These are phyloP conservation scores for Frankliniella intonsa DNA, from an alignment of 2,888 invertebrate genomes.

Conservation along the genomic window DNA sequence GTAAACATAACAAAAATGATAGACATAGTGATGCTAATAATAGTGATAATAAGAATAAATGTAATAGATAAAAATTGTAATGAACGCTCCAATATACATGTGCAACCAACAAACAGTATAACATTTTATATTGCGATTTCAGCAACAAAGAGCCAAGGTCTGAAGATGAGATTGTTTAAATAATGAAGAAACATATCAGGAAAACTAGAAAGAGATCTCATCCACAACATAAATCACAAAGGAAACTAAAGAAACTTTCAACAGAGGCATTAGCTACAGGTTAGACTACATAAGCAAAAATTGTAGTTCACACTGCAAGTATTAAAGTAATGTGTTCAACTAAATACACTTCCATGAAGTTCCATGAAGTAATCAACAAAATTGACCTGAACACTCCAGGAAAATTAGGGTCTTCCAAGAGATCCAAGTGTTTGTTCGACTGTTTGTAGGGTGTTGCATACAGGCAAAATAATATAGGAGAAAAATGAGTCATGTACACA, in stretches of 20 bases:
- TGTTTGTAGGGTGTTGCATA: background rate
- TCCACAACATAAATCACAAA: background rate
- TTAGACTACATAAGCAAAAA: slow-evolving; percentile 8
- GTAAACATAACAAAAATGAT: background rate
- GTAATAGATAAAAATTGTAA: background rate
- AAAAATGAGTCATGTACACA: background rate
- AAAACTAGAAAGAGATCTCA: background rate
- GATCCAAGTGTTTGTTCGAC: background rate
- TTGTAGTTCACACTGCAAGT: background rate
- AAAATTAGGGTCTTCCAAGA: background rate
- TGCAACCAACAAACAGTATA: background rate
- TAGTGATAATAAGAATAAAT: background rate
- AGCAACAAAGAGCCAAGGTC: background rate
- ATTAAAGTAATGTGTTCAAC: background rate
- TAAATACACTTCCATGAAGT: background rate
- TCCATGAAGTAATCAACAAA: background rate
- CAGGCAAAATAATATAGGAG: background rate
- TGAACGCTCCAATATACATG: background rate
- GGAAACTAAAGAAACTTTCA: background rate
- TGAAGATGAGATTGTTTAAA: background rate
- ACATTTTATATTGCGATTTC: background rate
- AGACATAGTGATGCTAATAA: background rate
- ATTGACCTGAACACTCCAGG: background rate
- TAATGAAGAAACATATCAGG: background rate
- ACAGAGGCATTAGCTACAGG: background rate